Evolutionary conservation across 2,888 invertebrate genomes (phyloP), one percentile per base, ranked within the genome.

Genomic region (Galeopsomyia nigrocyanea): DNA sequence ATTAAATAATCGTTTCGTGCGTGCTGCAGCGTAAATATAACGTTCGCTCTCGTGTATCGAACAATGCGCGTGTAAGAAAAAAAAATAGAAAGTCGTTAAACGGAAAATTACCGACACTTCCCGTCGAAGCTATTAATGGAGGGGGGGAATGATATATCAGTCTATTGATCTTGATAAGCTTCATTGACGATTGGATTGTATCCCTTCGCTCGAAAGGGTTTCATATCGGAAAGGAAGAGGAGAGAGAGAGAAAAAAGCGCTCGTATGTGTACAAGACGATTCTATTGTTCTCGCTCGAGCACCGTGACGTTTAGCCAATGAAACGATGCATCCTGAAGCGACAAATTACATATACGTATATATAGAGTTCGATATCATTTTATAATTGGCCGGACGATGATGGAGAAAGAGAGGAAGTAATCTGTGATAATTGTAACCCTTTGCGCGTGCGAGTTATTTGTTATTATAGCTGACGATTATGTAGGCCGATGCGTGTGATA

Each of bases 341-440:
- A 51, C 51, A 67, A 72, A 67, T 67, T 57, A n/a, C n/a, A n/a
- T n/a, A 65, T 64, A 65, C 65, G 65, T 65, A 46, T 60, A 65
- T 16, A 17, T 14, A 17, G 19, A 26, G 7, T 71, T 60, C 21
- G 55, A 47, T 39, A 53, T 31, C n/a, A 47, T 19, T 58, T 57
- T 53, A 58, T 17, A 26, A 13, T 13, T 46, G 55, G 2, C 13
- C 53, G 65, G 19, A 61, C 26, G 16, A 31, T n/a, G 22, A 55
- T 14, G 65, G 65, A 57, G 65, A 16, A 31, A 10, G 46, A 55
- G 39, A 71, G 71, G 65, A 71, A 71, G 65, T 49, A 65, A 65
- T 71, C 58, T 46, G 9, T 39, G 65, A 71, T 65, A 65, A 71
- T 65, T 65, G 49, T 55, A 55, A 53, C 53, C 60, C 56, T 21